phyloP scores from a whole-genome alignment of 1,140 invertebrate genomes.

The Eriocheir sinensis region DNA sequence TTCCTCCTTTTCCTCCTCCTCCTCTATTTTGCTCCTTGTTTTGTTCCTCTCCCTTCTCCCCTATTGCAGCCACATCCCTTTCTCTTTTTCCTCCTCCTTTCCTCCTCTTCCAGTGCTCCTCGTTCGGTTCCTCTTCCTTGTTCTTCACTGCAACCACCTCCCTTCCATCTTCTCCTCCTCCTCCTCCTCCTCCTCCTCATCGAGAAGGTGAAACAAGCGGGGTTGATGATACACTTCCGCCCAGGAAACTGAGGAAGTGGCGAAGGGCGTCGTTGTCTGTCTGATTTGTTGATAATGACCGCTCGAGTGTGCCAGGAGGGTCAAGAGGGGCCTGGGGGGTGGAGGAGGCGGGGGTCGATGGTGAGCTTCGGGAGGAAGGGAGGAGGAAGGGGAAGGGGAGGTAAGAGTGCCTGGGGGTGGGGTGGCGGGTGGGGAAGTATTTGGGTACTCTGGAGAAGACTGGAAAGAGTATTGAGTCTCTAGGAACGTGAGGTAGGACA shows the following conservation, averaged over 20 bases:
- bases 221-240: constrained; percentile 3
- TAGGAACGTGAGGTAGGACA: too few relatives aligned
- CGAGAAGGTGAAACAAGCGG: not conserved
- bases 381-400: not conserved
- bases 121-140: not conserved
- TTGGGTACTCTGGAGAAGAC: too few relatives aligned
- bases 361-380: too few relatives aligned
- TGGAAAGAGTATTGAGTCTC: too few relatives aligned
- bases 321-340: not conserved
- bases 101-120: not conserved
- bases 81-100: not conserved
- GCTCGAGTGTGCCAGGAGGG: not conserved
- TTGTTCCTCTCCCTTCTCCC: not conserved
- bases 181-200: not conserved
- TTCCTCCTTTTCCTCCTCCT: too few relatives aligned
- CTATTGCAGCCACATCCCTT: not conserved
- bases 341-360: not conserved
- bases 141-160: not conserved
- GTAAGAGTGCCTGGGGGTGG: not conserved
- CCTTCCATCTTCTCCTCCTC: not conserved
- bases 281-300: constrained; percentile 16
- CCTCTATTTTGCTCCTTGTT: not conserved
- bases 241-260: constrained; percentile 20
- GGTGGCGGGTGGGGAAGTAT: not conserved
- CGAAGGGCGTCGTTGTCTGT: not conserved